Evolutionary conservation across 2,888 invertebrate species (phyloP).

Genomic region (Hesperia comma): DNA sequence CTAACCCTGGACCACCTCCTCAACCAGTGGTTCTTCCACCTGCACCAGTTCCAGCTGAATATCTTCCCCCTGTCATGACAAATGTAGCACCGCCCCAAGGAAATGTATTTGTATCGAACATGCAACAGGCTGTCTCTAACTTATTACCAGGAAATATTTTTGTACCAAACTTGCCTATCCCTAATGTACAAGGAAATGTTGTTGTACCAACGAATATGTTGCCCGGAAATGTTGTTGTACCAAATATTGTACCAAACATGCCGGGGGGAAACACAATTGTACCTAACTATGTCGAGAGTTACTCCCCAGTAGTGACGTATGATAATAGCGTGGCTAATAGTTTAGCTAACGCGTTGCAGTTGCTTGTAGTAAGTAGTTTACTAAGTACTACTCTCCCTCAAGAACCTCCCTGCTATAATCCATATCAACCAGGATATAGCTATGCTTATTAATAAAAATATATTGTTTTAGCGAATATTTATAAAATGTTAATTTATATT

Average conservation of each 20-base stretch:
- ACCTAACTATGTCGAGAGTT: neutral
- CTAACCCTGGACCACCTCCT: neutral
- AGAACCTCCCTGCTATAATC: conserved; percentile 13
- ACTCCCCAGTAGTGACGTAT: conserved; percentile 59
- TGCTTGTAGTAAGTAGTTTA: conserved; percentile 69
- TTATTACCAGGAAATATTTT: neutral
- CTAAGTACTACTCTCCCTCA: conserved; percentile 62
- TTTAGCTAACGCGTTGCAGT: conserved; percentile 68
- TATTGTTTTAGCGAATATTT: neutral
- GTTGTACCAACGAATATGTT: neutral
- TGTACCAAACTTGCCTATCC: conserved; percentile 6
- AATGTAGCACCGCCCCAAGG: neutral
- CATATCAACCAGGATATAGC: neutral
- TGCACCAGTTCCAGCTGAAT: conserved; percentile 19
- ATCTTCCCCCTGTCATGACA: neutral
- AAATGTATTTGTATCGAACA: conserved; percentile 16
- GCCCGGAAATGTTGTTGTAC: conserved; percentile 7
- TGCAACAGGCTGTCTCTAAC: neutral
- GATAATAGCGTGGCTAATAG: conserved; percentile 71
- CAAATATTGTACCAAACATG: neutral
- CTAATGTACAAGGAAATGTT: conserved; percentile 1
- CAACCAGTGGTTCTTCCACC: conserved; percentile 2
- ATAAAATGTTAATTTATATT: neutral
- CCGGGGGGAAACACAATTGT: neutral
- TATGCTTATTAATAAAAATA: conserved; percentile 17